Evolutionary conservation across 2,888 invertebrate genomes (phyloP).

Genomic region (Leptogaster cylindrica): DNA sequence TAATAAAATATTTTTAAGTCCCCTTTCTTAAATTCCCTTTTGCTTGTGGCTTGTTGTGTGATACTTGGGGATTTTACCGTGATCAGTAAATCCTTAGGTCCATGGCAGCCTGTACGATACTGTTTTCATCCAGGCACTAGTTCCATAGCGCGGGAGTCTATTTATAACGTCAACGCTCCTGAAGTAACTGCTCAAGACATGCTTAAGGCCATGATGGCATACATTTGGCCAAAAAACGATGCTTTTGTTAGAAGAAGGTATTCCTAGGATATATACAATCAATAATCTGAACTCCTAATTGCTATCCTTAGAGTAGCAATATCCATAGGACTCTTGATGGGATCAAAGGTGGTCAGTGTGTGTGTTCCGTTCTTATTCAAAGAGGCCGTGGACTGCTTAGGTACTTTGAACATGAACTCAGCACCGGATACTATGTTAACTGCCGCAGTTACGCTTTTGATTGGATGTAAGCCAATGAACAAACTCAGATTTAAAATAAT

Average conservation of each 20-base stretch:
- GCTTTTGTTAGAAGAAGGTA: constrained; percentile 57
- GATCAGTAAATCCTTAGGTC: constrained; percentile 54
- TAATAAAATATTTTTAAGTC: no score
- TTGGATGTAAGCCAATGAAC: constrained; percentile 78
- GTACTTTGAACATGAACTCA: constrained; percentile 76
- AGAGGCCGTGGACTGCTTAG: constrained; percentile 87
- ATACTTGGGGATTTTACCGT: constrained; percentile 48
- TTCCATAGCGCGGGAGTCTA: constrained; percentile 62
- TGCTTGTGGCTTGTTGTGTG: constrained; percentile 58
- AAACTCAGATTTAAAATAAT: not conserved
- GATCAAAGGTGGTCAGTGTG: constrained; percentile 88
- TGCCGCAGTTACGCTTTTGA: constrained; percentile 76
- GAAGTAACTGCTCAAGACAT: constrained; percentile 78
- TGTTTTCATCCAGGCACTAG: constrained; percentile 93
- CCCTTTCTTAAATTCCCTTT: constrained; percentile 47
- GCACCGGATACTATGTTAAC: constrained; percentile 83
- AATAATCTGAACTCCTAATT: no score
- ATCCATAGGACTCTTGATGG: constrained; percentile 79
- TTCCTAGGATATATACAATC: no score
- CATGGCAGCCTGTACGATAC: constrained; percentile 66
- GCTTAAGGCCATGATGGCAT: constrained; percentile 84
- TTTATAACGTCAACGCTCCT: constrained; percentile 69
- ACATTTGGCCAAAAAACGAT: constrained; percentile 93
- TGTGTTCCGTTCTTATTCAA: constrained; percentile 96
- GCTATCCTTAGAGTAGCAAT: constrained; percentile 78